These are phyloP conservation scores for Lasaia peninsularis DNA, from an alignment of 1,140 invertebrate genomes.

Conservation along the genomic window DNA sequence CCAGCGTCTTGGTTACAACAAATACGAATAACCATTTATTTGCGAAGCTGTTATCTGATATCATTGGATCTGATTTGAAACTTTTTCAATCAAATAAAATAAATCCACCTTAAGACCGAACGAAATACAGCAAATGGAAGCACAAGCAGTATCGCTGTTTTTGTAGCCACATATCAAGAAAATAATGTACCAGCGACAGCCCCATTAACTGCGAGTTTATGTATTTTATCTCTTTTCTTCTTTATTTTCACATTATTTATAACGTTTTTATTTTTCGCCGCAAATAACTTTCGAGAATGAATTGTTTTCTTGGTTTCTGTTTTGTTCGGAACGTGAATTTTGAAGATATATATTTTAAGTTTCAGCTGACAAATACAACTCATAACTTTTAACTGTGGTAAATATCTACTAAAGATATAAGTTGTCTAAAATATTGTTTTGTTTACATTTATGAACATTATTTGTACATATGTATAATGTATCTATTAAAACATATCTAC, in stretches of 20 bases:
- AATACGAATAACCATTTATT: too few species aligned
- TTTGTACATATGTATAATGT: too few species aligned
- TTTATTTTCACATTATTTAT: conserved; percentile 48
- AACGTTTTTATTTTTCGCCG: conserved; percentile 33
- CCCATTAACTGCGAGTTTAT: conserved; percentile 44
- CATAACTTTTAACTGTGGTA: background rate
- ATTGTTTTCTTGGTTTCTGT: background rate
- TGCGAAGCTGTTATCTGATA: too few species aligned
- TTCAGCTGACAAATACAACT: background rate
- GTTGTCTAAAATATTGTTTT: too few species aligned
- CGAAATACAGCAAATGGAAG: background rate
- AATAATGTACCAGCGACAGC: conserved; percentile 43
- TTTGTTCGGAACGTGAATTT: background rate
- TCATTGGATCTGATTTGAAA: too few species aligned
- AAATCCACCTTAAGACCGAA: too few species aligned
- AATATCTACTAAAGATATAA: too few species aligned
- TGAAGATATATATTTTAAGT: background rate
- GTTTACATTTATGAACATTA: too few species aligned
- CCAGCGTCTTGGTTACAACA: too few species aligned
- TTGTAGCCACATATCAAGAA: conserved; percentile 30
- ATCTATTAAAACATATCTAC: too few species aligned
- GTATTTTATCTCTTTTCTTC: conserved; percentile 42
- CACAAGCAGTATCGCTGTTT: conserved; percentile 12
- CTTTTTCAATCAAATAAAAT: too few species aligned
- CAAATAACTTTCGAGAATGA: conserved; percentile 8